Evolutionary conservation across 2,888 invertebrate species (phyloP).

Genomic region (Lamproptera curius): DNA sequence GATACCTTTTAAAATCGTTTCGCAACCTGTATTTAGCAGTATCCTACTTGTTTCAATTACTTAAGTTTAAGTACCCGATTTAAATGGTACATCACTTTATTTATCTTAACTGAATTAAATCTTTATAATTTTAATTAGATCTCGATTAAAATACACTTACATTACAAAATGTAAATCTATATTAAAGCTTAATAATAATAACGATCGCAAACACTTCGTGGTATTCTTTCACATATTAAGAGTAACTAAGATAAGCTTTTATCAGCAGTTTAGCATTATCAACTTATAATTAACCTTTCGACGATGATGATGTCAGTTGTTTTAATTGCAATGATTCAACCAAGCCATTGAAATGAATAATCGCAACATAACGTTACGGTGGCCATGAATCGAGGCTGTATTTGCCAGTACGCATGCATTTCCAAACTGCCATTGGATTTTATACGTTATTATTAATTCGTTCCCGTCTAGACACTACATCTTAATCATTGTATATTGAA

Average conservation of each 20-base stretch:
- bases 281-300: slow-evolving; percentile 1
- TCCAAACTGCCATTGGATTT: slow-evolving; percentile 22
- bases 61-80: too few relatives aligned
- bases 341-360: slow-evolving; percentile 67
- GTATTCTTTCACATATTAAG: not conserved
- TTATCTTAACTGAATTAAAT: too few relatives aligned
- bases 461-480: slow-evolving; percentile 10
- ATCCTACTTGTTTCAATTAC: too few relatives aligned
- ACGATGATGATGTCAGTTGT: slow-evolving; percentile 8
- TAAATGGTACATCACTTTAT: too few relatives aligned
- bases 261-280: too few relatives aligned
- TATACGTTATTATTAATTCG: slow-evolving; percentile 9
- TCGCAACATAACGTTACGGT: slow-evolving; percentile 61
- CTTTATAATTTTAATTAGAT: too few relatives aligned
- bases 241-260: not conserved
- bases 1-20: slow-evolving; percentile 4
- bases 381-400: slow-evolving; percentile 35
- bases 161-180: too few relatives aligned
- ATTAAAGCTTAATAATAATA: not conserved
- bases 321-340: slow-evolving; percentile 48
- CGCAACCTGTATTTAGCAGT: slow-evolving; percentile 5
- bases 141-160: too few relatives aligned
- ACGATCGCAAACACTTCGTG: too few relatives aligned
- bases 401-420: slow-evolving; percentile 40
- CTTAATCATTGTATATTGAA: slow-evolving; percentile 15